These are phyloP conservation scores for Actinia tenebrosa DNA, from an alignment of 64 coral and sea anemone species.

Conservation along the genomic window DNA sequence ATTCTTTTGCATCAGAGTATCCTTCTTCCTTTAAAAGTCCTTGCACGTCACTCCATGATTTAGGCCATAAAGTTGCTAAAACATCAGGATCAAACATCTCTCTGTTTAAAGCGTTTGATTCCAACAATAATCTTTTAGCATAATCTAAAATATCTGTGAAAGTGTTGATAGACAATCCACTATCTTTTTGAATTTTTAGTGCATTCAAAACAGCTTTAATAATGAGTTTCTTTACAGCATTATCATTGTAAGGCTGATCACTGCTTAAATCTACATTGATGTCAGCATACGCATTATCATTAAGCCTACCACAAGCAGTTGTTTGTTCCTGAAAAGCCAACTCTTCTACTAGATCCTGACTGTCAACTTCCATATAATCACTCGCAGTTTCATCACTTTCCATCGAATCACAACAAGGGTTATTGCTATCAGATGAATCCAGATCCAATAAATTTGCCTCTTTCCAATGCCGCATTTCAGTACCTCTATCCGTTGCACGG, in stretches of 20 bases:
- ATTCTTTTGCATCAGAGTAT: conserved; percentile 63
- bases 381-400: no score
- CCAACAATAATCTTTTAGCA: conserved; percentile 31
- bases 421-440: neutral
- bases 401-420: neutral
- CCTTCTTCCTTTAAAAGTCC: conserved; percentile 62
- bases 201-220: conserved; percentile 65
- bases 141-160: conserved; percentile 67
- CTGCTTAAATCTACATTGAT: no score
- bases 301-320: no score
- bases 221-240: conserved; percentile 36
- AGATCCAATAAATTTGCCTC: neutral
- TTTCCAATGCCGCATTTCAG: conserved; percentile 46
- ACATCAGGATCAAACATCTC: conserved; percentile 51
- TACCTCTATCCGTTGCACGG: conserved; percentile 36
- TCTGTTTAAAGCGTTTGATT: conserved; percentile 7
- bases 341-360: no score
- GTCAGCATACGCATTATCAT: neutral
- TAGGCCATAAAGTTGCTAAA: conserved; percentile 60
- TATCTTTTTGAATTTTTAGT: conserved; percentile 51
- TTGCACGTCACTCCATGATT: conserved; percentile 61
- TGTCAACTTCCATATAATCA: no score
- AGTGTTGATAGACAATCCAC: conserved; percentile 32
- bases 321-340: no score
- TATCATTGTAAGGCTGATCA: neutral